Percentiles rank a stretch among this genome's conserved stretches.
phyloP scores from a whole-genome alignment of 2,113 vertebrate genomes.

The Chaetorhynchus papuensis region DNA sequence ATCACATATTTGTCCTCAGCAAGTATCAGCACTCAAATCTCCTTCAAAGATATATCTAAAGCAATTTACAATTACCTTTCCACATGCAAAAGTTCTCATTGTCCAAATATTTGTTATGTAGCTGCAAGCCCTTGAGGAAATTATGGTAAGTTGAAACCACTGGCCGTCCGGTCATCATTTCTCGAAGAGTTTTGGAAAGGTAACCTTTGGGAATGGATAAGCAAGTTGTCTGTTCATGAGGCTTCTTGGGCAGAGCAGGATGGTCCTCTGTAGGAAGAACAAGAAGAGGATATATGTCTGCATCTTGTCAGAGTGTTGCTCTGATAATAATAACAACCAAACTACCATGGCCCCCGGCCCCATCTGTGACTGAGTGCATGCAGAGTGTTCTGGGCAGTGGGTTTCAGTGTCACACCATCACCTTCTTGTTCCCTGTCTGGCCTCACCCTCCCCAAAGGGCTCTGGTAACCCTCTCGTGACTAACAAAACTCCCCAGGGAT shows the following conservation, averaged over 20 bases:
- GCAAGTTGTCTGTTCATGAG: conserved; percentile 12
- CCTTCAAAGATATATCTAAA: neutral
- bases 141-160: conserved; percentile 46
- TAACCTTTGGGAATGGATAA: conserved; percentile 38
- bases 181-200: conserved; percentile 23
- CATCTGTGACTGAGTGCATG: too few relatives aligned
- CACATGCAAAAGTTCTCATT: conserved; percentile 47
- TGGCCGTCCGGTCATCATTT: conserved; percentile 39
- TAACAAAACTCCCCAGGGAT: neutral
- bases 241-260: neutral
- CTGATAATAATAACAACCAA: neutral
- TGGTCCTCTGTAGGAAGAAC: neutral
- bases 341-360: accelerated
- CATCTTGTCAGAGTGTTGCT: neutral
- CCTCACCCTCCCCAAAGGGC: neutral
- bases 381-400: neutral
- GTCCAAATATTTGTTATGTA: conserved; percentile 50
- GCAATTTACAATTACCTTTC: conserved; percentile 40
- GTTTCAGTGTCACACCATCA: neutral
- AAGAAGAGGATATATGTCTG: neutral
- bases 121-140: conserved; percentile 59
- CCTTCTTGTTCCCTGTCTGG: neutral
- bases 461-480: neutral
- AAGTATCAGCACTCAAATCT: neutral
- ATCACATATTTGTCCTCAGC: neutral